Percentiles rank a stretch among this genome's conserved stretches.
These are phyloP conservation scores for Caenorhabditis tropicalis DNA, from an alignment of 1,140 invertebrate genomes.

Conservation along the genomic window DNA sequence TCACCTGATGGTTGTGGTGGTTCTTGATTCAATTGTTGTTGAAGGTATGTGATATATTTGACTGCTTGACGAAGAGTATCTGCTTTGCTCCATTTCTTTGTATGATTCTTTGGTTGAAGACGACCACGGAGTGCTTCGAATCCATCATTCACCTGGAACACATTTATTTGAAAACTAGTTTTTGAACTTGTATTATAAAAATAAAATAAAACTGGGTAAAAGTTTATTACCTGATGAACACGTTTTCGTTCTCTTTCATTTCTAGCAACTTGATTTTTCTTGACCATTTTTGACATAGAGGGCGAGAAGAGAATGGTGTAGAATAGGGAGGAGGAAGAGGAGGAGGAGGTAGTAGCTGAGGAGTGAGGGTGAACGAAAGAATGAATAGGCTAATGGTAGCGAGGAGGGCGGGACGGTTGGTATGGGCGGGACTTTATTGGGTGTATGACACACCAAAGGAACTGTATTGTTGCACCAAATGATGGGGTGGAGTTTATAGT, in stretches of 20 bases:
- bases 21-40: conserved; percentile 22
- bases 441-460: not conserved
- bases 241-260: conserved; percentile 54
- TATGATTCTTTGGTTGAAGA: conserved; percentile 24
- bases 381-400: conserved; percentile 24
- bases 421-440: conserved; percentile 22
- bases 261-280: conserved; percentile 27
- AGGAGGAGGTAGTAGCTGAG: not conserved
- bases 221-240: conserved; percentile 48
- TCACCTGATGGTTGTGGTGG: not conserved
- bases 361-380: not conserved
- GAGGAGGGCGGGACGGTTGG: not conserved
- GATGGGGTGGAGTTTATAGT: not conserved
- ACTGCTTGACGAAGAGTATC: conserved; percentile 54
- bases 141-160: conserved; percentile 52
- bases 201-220: too few species aligned
- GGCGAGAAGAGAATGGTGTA: not conserved
- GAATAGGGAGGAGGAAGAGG: not conserved
- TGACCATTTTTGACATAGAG: not conserved
- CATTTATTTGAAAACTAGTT: too few species aligned
- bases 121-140: conserved; percentile 45
- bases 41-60: conserved; percentile 47
- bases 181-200: too few species aligned
- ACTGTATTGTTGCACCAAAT: conserved; percentile 4
- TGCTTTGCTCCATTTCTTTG: conserved; percentile 55